Conservation (phyloP, 2,113 vertebrate species). For the Todiramphus chloris region DNA sequence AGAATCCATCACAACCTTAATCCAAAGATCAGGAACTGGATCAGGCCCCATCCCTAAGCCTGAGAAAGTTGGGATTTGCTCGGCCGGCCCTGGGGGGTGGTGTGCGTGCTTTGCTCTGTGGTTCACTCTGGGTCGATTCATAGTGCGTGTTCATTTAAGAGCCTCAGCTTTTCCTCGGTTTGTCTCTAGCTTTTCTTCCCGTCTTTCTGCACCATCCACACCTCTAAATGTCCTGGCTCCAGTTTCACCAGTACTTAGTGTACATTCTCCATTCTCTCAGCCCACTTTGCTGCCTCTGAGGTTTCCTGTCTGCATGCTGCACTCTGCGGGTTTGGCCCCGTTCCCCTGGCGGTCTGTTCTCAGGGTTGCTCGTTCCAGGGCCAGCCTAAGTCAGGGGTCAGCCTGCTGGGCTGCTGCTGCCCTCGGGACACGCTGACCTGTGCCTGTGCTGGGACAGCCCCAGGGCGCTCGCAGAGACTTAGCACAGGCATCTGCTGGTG, state of each 20-base stretch:
- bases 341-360: neutral
- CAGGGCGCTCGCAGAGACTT: neutral
- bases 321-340: neutral
- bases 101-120: neutral
- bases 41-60: neutral
- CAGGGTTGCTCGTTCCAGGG: neutral
- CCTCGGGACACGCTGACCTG: neutral
- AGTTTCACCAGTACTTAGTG: neutral
- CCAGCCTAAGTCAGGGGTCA: neutral
- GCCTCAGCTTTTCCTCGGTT: neutral
- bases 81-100: neutral
- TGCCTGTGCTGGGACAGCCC: neutral
- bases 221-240: neutral
- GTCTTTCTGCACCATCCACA: neutral
- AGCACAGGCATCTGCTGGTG: neutral
- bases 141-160: neutral
- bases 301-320: neutral
- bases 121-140: neutral
- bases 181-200: neutral
- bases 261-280: neutral
- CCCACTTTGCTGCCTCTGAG: neutral
- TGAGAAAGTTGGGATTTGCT: neutral
- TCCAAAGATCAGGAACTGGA: neutral
- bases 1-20: neutral
- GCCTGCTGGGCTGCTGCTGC: neutral